A percentile compares a stretch with the other conserved stretches of the same genome.
Conservation (phyloP, 2,888 invertebrate species). For the Lasioglossum zephyrum region DNA sequence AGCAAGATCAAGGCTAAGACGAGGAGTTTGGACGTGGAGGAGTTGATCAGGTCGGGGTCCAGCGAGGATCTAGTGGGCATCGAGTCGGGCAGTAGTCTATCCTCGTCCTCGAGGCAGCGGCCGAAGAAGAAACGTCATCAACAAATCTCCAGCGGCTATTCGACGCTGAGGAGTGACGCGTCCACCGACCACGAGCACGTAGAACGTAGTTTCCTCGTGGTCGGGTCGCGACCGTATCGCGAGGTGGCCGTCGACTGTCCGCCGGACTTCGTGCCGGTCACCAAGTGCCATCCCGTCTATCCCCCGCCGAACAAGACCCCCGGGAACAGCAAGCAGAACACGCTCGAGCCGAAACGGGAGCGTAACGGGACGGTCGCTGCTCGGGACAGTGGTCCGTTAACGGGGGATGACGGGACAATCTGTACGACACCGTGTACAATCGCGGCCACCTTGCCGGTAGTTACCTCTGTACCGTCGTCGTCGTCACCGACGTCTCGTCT, state of each 20-base stretch:
- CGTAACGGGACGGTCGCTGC: conserved; percentile 37
- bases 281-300: conserved; percentile 82
- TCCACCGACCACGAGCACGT: conserved; percentile 74
- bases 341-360: conserved; percentile 68
- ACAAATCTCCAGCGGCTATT: conserved; percentile 82
- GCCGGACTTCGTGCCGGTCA: conserved; percentile 80
- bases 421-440: conserved; percentile 33
- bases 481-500: conserved; percentile 16
- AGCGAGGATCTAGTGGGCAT: conserved; percentile 77
- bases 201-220: conserved; percentile 74
- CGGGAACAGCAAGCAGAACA: conserved; percentile 71
- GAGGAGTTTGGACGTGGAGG: conserved; percentile 73
- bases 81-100: conserved; percentile 61
- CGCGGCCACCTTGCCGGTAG: conserved; percentile 22
- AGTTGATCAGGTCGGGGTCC: conserved; percentile 76
- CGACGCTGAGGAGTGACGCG: conserved; percentile 81
- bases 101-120: conserved; percentile 66
- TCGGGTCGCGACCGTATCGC: conserved; percentile 76
- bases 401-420: conserved; percentile 48
- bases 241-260: conserved; percentile 83
- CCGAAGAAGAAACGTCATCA: conserved; percentile 77
- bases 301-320: conserved; percentile 80
- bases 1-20: conserved; percentile 61
- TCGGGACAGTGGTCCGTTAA: neutral
- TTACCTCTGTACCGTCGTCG: neutral